These are phyloP conservation scores for Polypterus senegalus DNA, from an alignment of 2,113 vertebrate species.

Conservation along the genomic window DNA sequence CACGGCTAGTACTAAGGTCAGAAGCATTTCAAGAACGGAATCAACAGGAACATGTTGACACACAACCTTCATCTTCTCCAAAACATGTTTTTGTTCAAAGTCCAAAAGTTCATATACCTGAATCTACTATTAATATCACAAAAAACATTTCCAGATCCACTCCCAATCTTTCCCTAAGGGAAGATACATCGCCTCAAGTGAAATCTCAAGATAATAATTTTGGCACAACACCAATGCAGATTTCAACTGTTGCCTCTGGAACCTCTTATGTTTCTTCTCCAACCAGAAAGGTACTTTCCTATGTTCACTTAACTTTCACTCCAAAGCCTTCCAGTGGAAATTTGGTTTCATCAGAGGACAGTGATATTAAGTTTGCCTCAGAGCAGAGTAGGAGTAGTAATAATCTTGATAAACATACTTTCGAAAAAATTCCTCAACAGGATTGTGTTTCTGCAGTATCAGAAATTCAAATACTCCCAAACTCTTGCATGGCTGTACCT, in stretches of 20 bases:
- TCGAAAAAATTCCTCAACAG: no score
- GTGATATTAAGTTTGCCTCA: neutral
- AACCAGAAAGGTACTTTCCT: conserved; percentile 44
- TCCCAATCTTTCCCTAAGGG: neutral
- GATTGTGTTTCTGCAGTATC: neutral
- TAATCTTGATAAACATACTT: no score
- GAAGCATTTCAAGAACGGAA: no score
- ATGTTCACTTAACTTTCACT: conserved; percentile 54
- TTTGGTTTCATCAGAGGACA: neutral
- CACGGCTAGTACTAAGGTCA: no score
- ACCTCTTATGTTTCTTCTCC: conserved; percentile 20
- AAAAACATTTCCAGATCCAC: conserved; percentile 10
- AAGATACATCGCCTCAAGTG: neutral
- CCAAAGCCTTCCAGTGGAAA: conserved; percentile 29
- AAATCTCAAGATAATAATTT: neutral
- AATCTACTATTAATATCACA: neutral
- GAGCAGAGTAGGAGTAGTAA: no score
- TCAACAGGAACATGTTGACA: no score
- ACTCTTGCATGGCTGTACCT: conserved; percentile 13
- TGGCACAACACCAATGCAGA: neutral
- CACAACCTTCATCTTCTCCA: neutral
- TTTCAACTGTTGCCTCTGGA: neutral
- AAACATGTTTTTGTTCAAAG: neutral
- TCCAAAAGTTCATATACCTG: neutral
- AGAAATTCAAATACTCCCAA: conserved; percentile 18